These are phyloP conservation scores for Euphonia xanthogaster DNA, from an alignment of 2,797 vertebrate genomes.

Conservation along the genomic window DNA sequence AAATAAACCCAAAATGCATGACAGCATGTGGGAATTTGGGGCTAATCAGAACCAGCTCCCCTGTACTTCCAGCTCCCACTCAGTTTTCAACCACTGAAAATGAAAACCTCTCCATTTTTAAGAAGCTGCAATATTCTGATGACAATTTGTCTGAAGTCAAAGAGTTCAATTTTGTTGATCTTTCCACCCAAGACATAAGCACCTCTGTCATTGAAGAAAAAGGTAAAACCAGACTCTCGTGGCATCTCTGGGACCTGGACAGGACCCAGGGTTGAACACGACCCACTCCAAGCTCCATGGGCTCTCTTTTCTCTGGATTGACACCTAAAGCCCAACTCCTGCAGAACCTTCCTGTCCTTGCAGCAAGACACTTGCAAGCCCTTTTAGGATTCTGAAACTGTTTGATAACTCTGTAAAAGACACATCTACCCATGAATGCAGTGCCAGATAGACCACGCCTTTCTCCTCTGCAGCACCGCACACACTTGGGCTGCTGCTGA, in stretches of 20 bases:
- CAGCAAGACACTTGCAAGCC: not conserved
- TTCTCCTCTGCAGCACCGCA: not conserved
- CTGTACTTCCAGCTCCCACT: conserved; percentile 25
- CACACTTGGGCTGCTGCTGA: accelerated
- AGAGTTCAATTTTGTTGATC: not conserved
- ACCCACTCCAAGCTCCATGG: accelerated
- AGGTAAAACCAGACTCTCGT: not conserved
- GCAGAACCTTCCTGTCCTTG: not conserved
- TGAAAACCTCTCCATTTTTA: not conserved
- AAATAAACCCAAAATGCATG: not conserved
- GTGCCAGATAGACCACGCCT: accelerated
- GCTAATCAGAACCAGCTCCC: conserved; percentile 54
- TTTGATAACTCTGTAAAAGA: not conserved
- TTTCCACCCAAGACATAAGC: not conserved
- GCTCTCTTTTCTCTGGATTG: accelerated
- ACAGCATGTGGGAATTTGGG: not conserved
- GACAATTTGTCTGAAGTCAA: not conserved
- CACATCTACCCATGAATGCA: not conserved
- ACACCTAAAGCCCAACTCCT: not conserved
- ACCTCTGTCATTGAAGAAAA: not conserved
- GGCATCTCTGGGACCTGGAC: not conserved
- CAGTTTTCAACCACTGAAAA: conserved; percentile 41
- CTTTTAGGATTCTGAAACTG: not conserved
- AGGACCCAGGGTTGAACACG: accelerated
- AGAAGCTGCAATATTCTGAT: not conserved